Percentiles rank a stretch among this genome's conserved stretches.
Evolutionary conservation across 2,797 vertebrate species (phyloP).

Genomic region (Oryzias dopingdopingensis): DNA sequence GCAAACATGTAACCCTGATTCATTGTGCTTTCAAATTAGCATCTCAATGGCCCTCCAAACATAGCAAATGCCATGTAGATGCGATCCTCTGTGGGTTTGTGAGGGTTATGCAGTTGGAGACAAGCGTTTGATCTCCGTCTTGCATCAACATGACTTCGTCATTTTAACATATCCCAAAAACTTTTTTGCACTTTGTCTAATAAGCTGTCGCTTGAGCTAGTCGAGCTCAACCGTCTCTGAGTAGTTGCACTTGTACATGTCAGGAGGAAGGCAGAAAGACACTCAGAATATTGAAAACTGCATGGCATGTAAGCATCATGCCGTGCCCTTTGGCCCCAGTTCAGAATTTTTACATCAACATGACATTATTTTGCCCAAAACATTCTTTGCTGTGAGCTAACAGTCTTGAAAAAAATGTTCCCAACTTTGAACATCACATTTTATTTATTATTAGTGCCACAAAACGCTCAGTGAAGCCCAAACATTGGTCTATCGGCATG

Average conservation of each 20-base stretch:
- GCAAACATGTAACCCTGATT: slow-evolving; percentile 67
- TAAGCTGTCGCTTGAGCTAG: slow-evolving; percentile 1
- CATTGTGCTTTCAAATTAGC: slow-evolving; percentile 72
- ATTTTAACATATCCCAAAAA: slow-evolving; percentile 9
- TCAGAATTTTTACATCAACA: slow-evolving; percentile 20
- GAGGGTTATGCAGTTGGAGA: too few species aligned
- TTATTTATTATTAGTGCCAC: slow-evolving; percentile 50
- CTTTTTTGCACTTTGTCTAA: neutral
- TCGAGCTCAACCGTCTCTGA: slow-evolving; percentile 13
- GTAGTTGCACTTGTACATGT: slow-evolving; percentile 16
- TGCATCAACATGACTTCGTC: slow-evolving; percentile 10
- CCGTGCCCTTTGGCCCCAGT: slow-evolving; percentile 36
- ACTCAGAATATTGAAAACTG: slow-evolving; percentile 23
- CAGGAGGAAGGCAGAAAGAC: slow-evolving; percentile 33
- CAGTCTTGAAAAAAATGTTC: slow-evolving; percentile 51
- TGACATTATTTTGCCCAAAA: slow-evolving; percentile 15
- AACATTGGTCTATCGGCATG: slow-evolving; percentile 32
- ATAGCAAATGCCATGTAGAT: slow-evolving; percentile 28
- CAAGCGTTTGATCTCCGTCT: neutral
- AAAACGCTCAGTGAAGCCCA: slow-evolving; percentile 38
- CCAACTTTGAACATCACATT: slow-evolving; percentile 57
- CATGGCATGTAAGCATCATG: slow-evolving; percentile 11
- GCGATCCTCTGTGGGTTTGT: slow-evolving; percentile 8
- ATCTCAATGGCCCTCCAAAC: slow-evolving; percentile 31
- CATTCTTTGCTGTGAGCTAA: slow-evolving; percentile 40